Base-by-base conservation (phyloP, 2,888 invertebrate species). In the Mystacides longicornis region DNA sequence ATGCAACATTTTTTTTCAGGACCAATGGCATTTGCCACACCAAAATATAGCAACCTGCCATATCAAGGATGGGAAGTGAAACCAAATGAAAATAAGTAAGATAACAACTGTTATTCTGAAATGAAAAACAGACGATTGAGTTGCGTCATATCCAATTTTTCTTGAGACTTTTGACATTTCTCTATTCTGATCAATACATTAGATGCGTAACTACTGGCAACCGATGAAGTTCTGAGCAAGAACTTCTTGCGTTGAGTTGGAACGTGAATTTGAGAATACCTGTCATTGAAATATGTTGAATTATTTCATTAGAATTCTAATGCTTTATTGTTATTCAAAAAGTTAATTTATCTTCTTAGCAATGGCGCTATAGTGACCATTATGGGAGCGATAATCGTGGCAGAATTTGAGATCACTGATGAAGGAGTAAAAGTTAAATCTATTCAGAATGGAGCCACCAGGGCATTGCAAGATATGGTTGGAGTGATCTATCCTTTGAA, bases 1-100 rank as follows among this genome's bases (percentile, higher is more conserved):
- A 31, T 31, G 14, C 14, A 9, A 14, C 14, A 31, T 31, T 31
- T 9, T 31, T 53, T 62, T 64, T 1, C 65, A 78, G 82, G 82
- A 67, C 81, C 82, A 0, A 85, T 87, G 58, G 91, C 86, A 0
- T 78, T 93, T 58, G 90, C 88, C 0, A 75, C 83, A 0, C 79
- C 84, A 56, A 80, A 83, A 51, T 91, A 87, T 69, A 80, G 84
- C 55, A 92, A 92, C 68, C 73, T 92, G 65, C 93, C 93, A 0
- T 92, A 83, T 67, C 93, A 93, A 68, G 86, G 86, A 0, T 93
- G 92, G 89, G 92, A 93, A 64, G 65, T 92, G 5, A 83, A 82
- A 62, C 90, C 91, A 0, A 82, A 85, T 65, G 71, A 77, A 0
- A 72, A 77, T 57, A 65, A 74, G 83, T 77, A 71, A 71, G 69